These are phyloP conservation scores for Zaprionus bogoriensis DNA, from an alignment of 2,888 invertebrate genomes.

Conservation along the genomic window DNA sequence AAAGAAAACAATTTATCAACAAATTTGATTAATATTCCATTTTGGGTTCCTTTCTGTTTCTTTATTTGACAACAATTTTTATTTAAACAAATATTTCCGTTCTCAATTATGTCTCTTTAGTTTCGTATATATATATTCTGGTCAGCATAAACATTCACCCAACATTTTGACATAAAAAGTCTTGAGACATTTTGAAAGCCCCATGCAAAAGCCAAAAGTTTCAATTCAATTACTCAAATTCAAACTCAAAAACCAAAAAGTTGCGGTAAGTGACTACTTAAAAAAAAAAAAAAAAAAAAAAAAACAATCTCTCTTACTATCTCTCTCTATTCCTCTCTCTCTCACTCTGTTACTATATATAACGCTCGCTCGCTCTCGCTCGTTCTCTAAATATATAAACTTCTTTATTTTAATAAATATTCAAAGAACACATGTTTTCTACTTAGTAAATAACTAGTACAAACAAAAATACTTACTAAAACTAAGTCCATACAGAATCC, in stretches of 20 bases:
- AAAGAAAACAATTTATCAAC: constrained; percentile 56
- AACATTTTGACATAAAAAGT: constrained; percentile 62
- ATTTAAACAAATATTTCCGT: constrained; percentile 4
- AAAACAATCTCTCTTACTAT: constrained; percentile 51
- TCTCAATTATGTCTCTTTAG: constrained; percentile 3
- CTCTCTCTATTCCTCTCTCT: constrained; percentile 34
- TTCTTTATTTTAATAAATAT: constrained; percentile 49
- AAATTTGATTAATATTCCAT: constrained; percentile 13
- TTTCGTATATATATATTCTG: constrained; percentile 33
- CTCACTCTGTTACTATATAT: constrained; percentile 24
- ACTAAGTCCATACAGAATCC: constrained; percentile 37
- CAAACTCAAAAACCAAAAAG: constrained; percentile 44
- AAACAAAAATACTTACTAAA: no score
- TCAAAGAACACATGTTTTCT: constrained; percentile 39
- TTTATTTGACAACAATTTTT: background rate
- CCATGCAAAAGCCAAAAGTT: constrained; percentile 38
- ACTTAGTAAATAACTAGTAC: constrained; percentile 21
- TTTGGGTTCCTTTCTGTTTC: constrained; percentile 20
- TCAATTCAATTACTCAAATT: constrained; percentile 47
- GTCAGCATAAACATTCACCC: constrained; percentile 64
- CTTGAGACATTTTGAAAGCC: constrained; percentile 54
- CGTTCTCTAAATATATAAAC: constrained; percentile 47
- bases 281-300: constrained; percentile 36
- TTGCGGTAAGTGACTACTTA: constrained; percentile 70
- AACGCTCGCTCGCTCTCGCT: constrained; percentile 67